Conservation (phyloP, 2,113 vertebrate genomes). For the Anseranas semipalmata region DNA sequence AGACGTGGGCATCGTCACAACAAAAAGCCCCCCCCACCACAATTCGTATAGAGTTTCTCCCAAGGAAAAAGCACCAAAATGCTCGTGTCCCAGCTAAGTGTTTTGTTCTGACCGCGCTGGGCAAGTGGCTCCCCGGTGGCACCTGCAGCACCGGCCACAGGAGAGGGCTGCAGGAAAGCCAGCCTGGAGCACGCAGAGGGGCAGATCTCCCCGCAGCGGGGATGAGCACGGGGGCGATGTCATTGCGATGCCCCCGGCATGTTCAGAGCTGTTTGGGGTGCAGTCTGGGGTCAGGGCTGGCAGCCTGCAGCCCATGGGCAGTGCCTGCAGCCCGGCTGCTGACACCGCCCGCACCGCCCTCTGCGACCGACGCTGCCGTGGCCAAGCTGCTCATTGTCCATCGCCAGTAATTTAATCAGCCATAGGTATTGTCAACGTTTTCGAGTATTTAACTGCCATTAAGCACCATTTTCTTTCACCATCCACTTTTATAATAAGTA, state of each 20-base stretch:
- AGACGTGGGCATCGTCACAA: not conserved
- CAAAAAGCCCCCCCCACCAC: not conserved
- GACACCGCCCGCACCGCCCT: too few species aligned
- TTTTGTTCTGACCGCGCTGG: not conserved
- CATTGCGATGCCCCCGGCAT: too few species aligned
- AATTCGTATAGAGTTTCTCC: not conserved
- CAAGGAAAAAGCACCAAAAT: not conserved
- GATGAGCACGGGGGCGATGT: too few species aligned
- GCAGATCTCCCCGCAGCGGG: too few species aligned
- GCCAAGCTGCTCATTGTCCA: not conserved
- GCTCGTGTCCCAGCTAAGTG: rapidly evolving
- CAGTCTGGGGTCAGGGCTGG: too few species aligned
- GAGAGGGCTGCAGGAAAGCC: not conserved
- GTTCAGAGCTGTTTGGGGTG: too few species aligned
- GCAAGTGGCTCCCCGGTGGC: not conserved
- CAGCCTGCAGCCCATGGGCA: too few species aligned
- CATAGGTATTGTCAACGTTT: not conserved
- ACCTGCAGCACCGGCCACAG: not conserved
- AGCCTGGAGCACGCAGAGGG: too few species aligned
- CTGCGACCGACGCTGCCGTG: not conserved
- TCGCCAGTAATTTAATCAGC: not conserved
- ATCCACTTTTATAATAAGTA: not conserved
- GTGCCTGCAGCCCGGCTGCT: too few species aligned
- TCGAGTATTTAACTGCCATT: not conserved
- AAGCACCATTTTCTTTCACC: not conserved